Base-by-base conservation (phyloP, 1,140 invertebrate genomes). In the Drosophila cardini region DNA sequence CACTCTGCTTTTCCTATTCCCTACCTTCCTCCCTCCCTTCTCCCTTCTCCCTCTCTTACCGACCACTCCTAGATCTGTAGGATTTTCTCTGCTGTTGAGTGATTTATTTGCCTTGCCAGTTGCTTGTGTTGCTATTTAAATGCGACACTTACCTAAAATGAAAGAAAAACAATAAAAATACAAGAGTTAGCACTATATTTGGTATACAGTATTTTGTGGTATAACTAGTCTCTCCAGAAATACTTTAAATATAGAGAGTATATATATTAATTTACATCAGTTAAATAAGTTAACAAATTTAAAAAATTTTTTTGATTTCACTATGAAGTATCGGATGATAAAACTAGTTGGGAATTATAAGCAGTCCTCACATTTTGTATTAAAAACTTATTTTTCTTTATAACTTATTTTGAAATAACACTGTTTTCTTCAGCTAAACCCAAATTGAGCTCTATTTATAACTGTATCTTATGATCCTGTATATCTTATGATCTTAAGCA, bases 81-180 rank as follows among this genome's bases (percentile, higher is more conserved):
- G 21, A 26, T 26, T 26, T 26, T 26, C 5, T 21, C 21, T 6
- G 16, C 16, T 50, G 45, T 10, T 21, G 55, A 63, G 30, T 65
- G 55, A 65, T 72, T 62, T 65, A 42, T 57, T 40, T 52, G 43
- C 8, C 8, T 18, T 16, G 16, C 60, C 53, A 13, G 15, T 13
- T 68, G 15, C 13, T 5, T n/a, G 38, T 42, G 38, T 42, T 63
- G 21, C 45, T 46, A 77, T 82, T 82, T 64, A 79, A 53, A 72
- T 67, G 72, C 48, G 72, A 72, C 79, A 86, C 84, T 87, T 87
- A 87, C 83, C 83, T 87, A 72, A 21, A 87, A 80, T 10, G 42
- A 82, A 43, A 60, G 6, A 26, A 26, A 26, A 57, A 18, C 16
- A 7, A 38, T 16, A 8, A 10, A 53, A 18, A 64, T 21, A 16